Base-by-base conservation (phyloP, 2,797 vertebrate species). In the Xenopus petersii region DNA sequence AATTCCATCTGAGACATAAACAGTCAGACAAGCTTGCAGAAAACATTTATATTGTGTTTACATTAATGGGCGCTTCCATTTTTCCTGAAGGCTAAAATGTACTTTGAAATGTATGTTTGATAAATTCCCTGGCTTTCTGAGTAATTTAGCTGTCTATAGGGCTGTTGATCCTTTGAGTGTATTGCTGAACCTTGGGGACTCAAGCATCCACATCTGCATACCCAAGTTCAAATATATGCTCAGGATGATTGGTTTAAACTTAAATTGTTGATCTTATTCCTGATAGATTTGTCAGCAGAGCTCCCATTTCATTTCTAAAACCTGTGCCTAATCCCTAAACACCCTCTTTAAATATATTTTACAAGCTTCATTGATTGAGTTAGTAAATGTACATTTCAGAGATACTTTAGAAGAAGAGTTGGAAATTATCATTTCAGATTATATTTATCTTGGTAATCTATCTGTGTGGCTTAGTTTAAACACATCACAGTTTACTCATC, bases 201-300 rank as follows among this genome's bases (percentile, higher is more conserved):
- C 86, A 83, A 81, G 82, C 80, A 85, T 88, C 62, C 87, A 80
- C 88, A 92, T 93, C 93, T 93, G 91, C 93, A 94, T 93, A 94
- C 92, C 93, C 93, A 88, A 94, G 93, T 93, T 95, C 93, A 95
- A 94, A 95, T 94, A 95, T 93, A 93, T 90, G 92, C 93, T 94
- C 91, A 92, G 84, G 92, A 92, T 92, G 91, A 93, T 92, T 90
- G 92, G 92, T 93, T 95, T 94, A 91, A 93, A 93, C 92, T 93
- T 93, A 92, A 94, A 91, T 93, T 94, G 93, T 94, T 93, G 93
- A 92, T 94, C 91, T 95, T 94, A 88, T 90, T 90, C 91, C 91
- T 90, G 91, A 93, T 90, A 94, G 93, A 93, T 93, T 93, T 93
- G 90, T 92, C 90, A 92, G 91, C 91, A 86, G 89, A 89, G 87